Evolutionary conservation across 2,113 vertebrate species (phyloP), one percentile per base, ranked within the genome.

Genomic region (Zosterops hypoxanthus): DNA sequence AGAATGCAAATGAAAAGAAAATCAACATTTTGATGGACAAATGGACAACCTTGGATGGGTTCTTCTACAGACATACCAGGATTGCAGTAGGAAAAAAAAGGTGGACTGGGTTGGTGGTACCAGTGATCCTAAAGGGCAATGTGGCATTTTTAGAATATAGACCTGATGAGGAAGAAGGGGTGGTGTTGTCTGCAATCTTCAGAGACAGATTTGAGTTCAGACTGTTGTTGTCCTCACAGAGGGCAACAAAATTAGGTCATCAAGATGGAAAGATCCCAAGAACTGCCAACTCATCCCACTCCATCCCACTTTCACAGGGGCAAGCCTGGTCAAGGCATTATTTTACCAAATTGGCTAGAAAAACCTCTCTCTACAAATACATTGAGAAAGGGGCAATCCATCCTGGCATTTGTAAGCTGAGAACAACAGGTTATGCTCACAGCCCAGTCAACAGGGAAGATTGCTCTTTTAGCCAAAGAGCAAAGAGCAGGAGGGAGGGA

Each of bases 391-490:
- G 89, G 21, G 28, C 52, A 90, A 77, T 39, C 15, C 4, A 1
- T 26, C 63, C 47, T 42, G 34, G 55, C 22, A 61, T 9, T 77
- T 71, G 55, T 49, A 13, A 55, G 4, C 29, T 63, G 26, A 76
- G 49, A 89, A 46, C 1, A 0, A 69, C 0, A 0, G 22, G 36
- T n/a, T 75, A 44, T 2, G 2, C 34, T 81, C 46, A 66, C 39
- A 71, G 25, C 13, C 28, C 42, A 16, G 29, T 9, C 39, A 76
- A 60, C 13, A 42, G 11, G 15, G 8, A n/a, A 83, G 5, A 42
- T 28, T 83, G 28, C 55, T 83, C 36, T 19, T 72, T 81, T 42
- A 73, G 55, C 63, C 44, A 2, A 53, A 69, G 49, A 56, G 47
- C 44, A 73, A 84, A 69, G 33, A 83, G 20, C 11, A 59, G 14